A percentile compares a stretch with the other conserved stretches of the same genome.
Conservation (phyloP, 2,888 invertebrate genomes). For the Pyrocoelia pectoralis region DNA sequence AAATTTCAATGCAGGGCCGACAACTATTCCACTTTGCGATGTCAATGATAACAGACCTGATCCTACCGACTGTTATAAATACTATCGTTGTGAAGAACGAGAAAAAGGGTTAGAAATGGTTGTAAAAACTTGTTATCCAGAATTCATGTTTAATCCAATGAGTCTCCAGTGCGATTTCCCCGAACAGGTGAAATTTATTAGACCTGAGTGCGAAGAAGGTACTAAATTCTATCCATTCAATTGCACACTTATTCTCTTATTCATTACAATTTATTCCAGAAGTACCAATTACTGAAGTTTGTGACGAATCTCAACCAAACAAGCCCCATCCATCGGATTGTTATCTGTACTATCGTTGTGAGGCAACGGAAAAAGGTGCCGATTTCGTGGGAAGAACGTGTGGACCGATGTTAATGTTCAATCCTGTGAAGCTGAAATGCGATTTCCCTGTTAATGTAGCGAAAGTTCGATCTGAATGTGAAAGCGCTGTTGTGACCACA, state of each 20-base stretch:
- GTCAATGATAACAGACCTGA: background rate
- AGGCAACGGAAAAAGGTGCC: background rate
- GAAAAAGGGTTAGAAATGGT: background rate
- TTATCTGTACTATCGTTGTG: background rate
- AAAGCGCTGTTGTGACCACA: background rate
- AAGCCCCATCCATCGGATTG: background rate
- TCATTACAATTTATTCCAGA: background rate
- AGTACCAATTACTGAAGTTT: background rate
- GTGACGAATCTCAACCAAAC: background rate
- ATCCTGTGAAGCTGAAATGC: background rate
- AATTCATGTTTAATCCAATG: background rate
- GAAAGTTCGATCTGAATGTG: background rate
- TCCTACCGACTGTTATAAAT: background rate
- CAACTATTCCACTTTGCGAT: background rate
- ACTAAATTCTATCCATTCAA: too few relatives aligned
- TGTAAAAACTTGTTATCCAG: background rate
- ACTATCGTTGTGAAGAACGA: background rate
- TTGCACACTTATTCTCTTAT: too few relatives aligned
- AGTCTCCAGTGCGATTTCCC: background rate
- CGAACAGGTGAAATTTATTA: background rate
- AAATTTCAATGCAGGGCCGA: too few relatives aligned
- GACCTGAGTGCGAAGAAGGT: background rate
- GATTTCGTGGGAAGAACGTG: background rate
- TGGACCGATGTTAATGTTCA: constrained; percentile 1
- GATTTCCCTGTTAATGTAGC: background rate